Evolutionary conservation across 1,140 invertebrate genomes (phyloP), one percentile per base, ranked within the genome.

Genomic region (Meloidogyne floridensis): DNA sequence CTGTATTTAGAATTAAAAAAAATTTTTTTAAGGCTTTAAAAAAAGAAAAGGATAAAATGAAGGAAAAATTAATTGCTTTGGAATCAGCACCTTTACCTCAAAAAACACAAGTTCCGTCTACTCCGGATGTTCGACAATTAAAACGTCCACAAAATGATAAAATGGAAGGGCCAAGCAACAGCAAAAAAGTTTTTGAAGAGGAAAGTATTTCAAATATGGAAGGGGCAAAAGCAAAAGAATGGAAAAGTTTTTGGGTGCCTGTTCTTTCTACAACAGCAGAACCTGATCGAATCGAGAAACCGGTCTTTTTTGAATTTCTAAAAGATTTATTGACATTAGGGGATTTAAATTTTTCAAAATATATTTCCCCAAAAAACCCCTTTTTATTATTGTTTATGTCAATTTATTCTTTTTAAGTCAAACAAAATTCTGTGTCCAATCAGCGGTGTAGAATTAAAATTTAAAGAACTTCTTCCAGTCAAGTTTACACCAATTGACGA

Each of bases 221-320:
- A 11, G 86, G 82, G 10, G 89, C 92, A 0, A 91, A 91, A 72
- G 93, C 93, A 42, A 95, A 94, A 88, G 90, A 93, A 82, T 91
- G 98, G 59, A 96, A 96, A 0, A 97, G 95, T 92, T 99, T 98
- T 91, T 99, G 97, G 97, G 93, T 98, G 80, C 97, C 97, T 10
- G 94, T 94, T 2, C 93, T 96, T 87, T 94, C 96, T n/a, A 96
- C 96, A 1, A 93, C 94, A 88, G 93, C 94, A 2, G 94, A 83
- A 84, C 77, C 43, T 74, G 82, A 43, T 90, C 91, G 75, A 2
- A 93, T 96, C 2, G 91, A 94, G 80, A 98, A 98, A 91, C 96
- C 96, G 15, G 93, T 93, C 91, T 90, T 91, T 87, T 76, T 32
- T 56, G 13, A 56, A 56, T 32, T 32, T 32, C 32, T 32, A 32